These are phyloP conservation scores for Dipodomys stephensi DNA, from an alignment of 2,113 vertebrate genomes.

Conservation along the genomic window DNA sequence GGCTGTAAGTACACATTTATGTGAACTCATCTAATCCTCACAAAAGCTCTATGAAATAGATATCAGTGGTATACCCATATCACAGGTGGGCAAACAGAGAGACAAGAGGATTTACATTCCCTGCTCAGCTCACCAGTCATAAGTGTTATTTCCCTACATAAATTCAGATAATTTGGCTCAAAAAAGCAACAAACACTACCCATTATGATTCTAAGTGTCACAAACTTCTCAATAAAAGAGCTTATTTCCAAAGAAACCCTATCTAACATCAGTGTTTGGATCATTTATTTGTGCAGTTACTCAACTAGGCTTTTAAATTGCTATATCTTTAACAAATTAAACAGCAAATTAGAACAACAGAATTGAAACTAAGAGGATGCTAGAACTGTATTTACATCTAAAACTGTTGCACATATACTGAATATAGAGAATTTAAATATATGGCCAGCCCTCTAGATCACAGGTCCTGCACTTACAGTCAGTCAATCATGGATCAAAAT, in stretches of 20 bases:
- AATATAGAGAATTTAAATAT: neutral
- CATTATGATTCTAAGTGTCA: neutral
- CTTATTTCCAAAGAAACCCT: neutral
- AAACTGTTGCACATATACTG: neutral
- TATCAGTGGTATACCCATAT: no score
- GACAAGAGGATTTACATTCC: no score
- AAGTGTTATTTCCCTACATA: neutral
- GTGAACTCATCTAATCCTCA: no score
- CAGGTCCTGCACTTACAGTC: neutral
- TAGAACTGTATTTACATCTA: neutral
- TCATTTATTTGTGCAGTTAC: neutral
- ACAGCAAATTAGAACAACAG: neutral
- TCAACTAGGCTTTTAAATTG: neutral
- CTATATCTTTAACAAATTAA: slow-evolving; percentile 1
- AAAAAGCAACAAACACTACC: neutral
- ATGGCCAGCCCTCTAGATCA: neutral
- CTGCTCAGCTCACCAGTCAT: no score
- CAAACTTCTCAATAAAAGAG: neutral
- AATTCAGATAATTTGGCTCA: neutral
- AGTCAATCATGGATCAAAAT: neutral
- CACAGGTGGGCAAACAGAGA: no score
- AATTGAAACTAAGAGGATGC: neutral
- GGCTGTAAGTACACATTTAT: no score
- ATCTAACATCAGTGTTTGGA: neutral
- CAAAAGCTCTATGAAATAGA: no score